Evolutionary conservation across 35 echinoderm and acorn worm species (phyloP).

Genomic region (Heliocidaris erythrogramma): DNA sequence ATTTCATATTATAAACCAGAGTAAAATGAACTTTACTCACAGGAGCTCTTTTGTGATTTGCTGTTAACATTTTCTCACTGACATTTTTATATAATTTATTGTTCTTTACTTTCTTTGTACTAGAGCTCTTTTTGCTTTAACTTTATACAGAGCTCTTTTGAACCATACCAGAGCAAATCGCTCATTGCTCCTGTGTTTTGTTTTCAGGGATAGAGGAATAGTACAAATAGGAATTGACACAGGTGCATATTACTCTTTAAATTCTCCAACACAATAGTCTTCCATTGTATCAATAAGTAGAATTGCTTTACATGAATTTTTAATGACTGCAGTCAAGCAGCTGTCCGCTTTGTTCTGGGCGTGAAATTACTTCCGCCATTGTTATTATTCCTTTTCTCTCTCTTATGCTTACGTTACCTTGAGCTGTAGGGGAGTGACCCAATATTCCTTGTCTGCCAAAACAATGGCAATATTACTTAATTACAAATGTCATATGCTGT

Average conservation of each 20-base stretch:
- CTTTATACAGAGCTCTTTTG: no score
- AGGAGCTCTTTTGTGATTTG: no score
- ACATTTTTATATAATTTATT: no score
- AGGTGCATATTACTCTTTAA: not conserved
- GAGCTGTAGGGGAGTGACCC: not conserved
- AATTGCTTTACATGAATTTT: slow-evolving; percentile 28
- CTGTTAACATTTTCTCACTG: no score
- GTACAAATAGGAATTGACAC: not conserved
- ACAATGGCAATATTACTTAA: not conserved
- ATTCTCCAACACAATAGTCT: not conserved
- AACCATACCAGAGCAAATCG: no score
- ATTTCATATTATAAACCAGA: no score
- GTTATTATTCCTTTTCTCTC: not conserved
- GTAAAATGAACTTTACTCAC: no score
- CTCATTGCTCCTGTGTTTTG: no score
- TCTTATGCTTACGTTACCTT: not conserved
- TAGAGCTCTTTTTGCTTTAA: no score
- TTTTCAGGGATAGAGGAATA: not conserved
- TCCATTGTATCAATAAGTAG: not conserved
- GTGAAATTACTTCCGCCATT: not conserved
- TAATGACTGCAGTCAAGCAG: not conserved
- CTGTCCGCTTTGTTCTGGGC: not conserved
- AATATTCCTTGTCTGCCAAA: not conserved
- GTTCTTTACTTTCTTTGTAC: no score
- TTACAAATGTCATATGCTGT: not conserved